These are phyloP conservation scores for Ecdyonurus torrentis DNA, from an alignment of 2,888 invertebrate species.

Conservation along the genomic window DNA sequence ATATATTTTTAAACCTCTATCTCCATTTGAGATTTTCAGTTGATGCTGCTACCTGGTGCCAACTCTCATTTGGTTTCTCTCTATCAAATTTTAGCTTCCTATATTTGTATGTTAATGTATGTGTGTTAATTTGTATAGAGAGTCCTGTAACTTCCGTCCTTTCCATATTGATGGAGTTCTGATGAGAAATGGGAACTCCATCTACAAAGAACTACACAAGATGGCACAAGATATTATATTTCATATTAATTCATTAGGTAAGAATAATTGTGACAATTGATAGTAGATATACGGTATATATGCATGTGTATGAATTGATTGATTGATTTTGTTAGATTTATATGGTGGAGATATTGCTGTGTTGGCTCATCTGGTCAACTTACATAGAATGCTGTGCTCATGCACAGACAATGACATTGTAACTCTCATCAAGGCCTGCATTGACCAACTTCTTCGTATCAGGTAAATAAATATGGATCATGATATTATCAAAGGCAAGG, in stretches of 20 bases:
- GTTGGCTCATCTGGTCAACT: background rate
- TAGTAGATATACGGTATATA: background rate
- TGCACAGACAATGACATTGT: background rate
- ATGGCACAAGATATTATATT: slow-evolving; percentile 31
- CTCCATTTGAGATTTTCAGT: no score
- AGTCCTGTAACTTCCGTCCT: no score
- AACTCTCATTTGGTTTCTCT: no score
- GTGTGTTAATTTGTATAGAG: no score
- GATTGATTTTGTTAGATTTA: no score
- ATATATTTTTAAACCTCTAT: no score
- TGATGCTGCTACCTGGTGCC: no score
- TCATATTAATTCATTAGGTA: slow-evolving; percentile 35
- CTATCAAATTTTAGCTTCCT: no score
- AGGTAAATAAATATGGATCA: background rate
- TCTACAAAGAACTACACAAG: slow-evolving; percentile 28
- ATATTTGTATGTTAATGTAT: no score
- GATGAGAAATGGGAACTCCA: background rate
- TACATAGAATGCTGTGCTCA: background rate
- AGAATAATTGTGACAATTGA: background rate
- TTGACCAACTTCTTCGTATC: background rate
- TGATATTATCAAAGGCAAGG: no score
- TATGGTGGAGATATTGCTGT: slow-evolving; percentile 4
- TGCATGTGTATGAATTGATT: background rate
- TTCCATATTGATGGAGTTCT: background rate
- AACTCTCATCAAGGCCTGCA: background rate